Conservation (phyloP, 2,797 vertebrate genomes). For the Sarcoramphus papa region DNA sequence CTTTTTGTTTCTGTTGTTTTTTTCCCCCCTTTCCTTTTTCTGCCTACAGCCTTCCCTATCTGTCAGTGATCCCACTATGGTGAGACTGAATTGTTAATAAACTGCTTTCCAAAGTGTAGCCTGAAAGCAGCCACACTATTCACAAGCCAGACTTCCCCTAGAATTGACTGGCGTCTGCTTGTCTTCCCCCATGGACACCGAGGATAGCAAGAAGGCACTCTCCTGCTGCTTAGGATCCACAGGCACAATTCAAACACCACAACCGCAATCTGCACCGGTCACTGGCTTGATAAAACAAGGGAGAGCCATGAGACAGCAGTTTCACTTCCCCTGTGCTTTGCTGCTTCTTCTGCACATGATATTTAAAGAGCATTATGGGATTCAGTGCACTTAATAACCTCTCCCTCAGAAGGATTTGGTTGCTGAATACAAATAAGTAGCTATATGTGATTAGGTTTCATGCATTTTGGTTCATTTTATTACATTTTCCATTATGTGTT, state of each 20-base stretch:
- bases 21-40: rapidly evolving
- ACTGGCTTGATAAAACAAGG: neutral
- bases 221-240: neutral
- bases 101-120: neutral
- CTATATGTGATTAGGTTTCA: neutral
- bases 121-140: neutral
- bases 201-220: neutral
- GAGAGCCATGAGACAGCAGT: conserved; percentile 28
- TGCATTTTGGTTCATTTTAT: conserved; percentile 42
- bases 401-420: conserved; percentile 16
- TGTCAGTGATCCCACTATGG: neutral
- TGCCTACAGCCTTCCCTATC: neutral
- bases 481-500: neutral
- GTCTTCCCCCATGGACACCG: neutral
- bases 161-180: neutral
- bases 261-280: rapidly evolving
- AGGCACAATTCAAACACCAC: neutral
- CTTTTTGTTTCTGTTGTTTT: rapidly evolving
- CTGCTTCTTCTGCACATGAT: conserved; percentile 18
- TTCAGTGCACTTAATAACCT: conserved; percentile 30
- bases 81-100: neutral
- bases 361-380: conserved; percentile 62
- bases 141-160: neutral
- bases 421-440: conserved; percentile 44
- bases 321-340: neutral